Evolutionary conservation across 2,113 vertebrate genomes (phyloP).

Genomic region (Oplegnathus fasciatus): DNA sequence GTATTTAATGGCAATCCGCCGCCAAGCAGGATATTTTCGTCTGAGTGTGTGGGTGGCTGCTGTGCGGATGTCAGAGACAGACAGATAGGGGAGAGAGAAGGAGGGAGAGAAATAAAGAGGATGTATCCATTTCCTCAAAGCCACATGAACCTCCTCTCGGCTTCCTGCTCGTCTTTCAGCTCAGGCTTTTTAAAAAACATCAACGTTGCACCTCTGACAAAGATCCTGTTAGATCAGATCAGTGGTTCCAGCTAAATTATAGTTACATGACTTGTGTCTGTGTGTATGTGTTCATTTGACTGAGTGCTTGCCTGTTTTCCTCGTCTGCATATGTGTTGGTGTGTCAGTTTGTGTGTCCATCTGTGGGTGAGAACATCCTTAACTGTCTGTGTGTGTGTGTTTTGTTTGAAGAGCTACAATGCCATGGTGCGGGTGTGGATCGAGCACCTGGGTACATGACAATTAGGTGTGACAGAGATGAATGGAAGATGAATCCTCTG

Average conservation of each 20-base stretch:
- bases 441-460: constrained; percentile 33
- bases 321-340: neutral
- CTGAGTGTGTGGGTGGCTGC: constrained; percentile 61
- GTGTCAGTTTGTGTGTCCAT: constrained; percentile 9
- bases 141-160: constrained; percentile 41
- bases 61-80: constrained; percentile 55
- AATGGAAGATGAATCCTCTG: constrained; percentile 39
- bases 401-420: constrained; percentile 25
- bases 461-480: constrained; percentile 42
- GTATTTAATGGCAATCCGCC: constrained; percentile 44
- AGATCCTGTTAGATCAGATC: constrained; percentile 13
- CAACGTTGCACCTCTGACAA: neutral
- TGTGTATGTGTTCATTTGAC: constrained; percentile 2
- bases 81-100: constrained; percentile 34
- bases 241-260: neutral
- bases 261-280: neutral
- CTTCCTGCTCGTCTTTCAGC: constrained; percentile 52
- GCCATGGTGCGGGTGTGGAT: neutral
- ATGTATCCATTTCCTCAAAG: constrained; percentile 61
- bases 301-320: neutral
- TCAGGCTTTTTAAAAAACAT: constrained; percentile 18
- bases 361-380: constrained; percentile 23
- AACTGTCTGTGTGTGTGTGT: constrained; percentile 7
- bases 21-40: constrained; percentile 64
- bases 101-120: constrained; percentile 60